Evolutionary conservation across 2,113 vertebrate genomes (phyloP), one percentile per base, ranked within the genome.

Genomic region (Lophotis ruficrista): DNA sequence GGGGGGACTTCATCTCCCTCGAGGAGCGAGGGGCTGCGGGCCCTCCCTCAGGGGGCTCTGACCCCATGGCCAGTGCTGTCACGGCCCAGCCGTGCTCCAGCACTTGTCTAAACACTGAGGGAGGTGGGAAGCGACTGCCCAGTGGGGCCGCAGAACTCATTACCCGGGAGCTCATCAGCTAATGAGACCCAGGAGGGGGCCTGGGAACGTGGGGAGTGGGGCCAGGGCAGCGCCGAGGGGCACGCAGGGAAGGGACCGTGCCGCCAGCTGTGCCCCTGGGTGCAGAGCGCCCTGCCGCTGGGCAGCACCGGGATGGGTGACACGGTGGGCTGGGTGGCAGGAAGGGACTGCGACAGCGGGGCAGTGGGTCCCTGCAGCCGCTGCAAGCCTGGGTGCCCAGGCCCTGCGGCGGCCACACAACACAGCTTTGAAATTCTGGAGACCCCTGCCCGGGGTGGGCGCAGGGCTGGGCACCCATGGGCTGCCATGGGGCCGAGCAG

Each of bases 81-180:
- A 64, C 4, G 2, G 73, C 85, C 72, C 93, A n/a, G 94, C 91
- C 58, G 6, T 0, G 2, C 76, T 65, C 5, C 86, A 86, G 92
- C 94, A 95, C 94, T 96, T 97, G 97, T 95, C 53, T 45, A 97
- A 97, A 96, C 91, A 93, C 14, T 8, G 60, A 31, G 45, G 22
- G 69, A 95, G 79, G 96, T 92, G 96, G 86, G 89, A 96, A 96
- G 77, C 5, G 6, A 60, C 84, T 54, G 77, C 89, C 21, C 89
- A 31, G 90, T 47, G 1, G 93, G 95, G 62, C 71, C 53, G 61
- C 81, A 93, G 58, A 91, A 86, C 91, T 92, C 93, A 96, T 95
- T 94, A 95, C 48, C 84, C 45, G 1, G 92, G 87, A 95, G 87
- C 87, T 83, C 89, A 65, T 85, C 89, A 69, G 91, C 85, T 96